A percentile compares a stretch with the other conserved stretches of the same genome.
Conservation (phyloP, 2,113 vertebrate species). For the Coreoperca whiteheadi region DNA sequence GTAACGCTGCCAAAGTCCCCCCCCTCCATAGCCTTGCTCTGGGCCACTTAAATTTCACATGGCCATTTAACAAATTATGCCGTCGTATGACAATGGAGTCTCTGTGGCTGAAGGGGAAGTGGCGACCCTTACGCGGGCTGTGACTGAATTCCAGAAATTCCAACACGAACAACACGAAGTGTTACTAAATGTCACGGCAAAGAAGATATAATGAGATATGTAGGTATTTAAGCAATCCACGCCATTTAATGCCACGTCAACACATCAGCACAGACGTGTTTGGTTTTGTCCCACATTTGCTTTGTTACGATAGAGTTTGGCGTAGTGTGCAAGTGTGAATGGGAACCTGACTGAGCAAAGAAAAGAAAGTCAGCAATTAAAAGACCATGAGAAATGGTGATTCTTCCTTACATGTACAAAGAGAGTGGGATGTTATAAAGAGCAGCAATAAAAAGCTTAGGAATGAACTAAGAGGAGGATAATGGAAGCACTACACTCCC, state of each 20-base stretch:
- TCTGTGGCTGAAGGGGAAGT: constrained; percentile 61
- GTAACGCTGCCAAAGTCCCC: constrained; percentile 14
- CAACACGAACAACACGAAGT: constrained; percentile 27
- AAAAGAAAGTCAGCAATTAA: constrained; percentile 44
- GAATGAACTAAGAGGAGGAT: constrained; percentile 65
- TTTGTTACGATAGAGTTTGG: not conserved
- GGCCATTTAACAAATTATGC: constrained; percentile 60
- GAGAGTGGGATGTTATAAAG: constrained; percentile 26
- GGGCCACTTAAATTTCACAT: constrained; percentile 66
- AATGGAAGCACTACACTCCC: constrained; percentile 66
- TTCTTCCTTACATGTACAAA: constrained; percentile 25
- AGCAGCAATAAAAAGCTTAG: constrained; percentile 60
- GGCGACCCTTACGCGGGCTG: constrained; percentile 33
- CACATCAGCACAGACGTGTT: not conserved
- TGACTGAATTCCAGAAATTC: constrained; percentile 68
- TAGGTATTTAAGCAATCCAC: not conserved
- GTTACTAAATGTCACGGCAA: constrained; percentile 1
- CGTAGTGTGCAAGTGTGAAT: not conserved
- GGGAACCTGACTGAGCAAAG: not conserved
- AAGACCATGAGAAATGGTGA: constrained; percentile 2
- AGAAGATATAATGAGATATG: constrained; percentile 6
- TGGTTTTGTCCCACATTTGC: not conserved
- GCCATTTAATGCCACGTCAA: not conserved
- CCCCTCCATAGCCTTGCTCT: constrained; percentile 14
- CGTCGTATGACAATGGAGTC: constrained; percentile 69